Base-by-base conservation (phyloP, 2,113 vertebrate genomes). In the Brachypteracias leptosomus region DNA sequence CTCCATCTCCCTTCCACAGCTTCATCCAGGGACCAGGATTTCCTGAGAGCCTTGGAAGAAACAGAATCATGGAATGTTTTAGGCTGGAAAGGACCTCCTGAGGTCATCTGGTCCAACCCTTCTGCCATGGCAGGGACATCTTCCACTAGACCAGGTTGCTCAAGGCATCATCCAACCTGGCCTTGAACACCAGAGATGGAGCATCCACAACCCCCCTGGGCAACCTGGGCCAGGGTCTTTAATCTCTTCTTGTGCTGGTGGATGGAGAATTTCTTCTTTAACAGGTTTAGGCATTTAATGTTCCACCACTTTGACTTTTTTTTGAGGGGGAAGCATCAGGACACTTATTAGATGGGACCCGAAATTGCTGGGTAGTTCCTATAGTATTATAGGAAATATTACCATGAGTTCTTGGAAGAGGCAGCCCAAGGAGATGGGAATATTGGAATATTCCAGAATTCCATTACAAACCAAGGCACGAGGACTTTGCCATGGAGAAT, bases 391-490 rank as follows among this genome's bases (percentile, higher is more conserved):
- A n/a, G 79, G 67, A 80, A 66, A 54, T 49, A 28, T 7, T 19
- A 11, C 33, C 6, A 0, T 49, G 38, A n/a, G 4, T 13, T 40
- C 54, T 72, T 3, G 4, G 65, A 58, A 86, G 42, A 77, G 55
- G 52, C 58, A 85, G 19, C 5, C 16, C 31, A 67, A 67, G 65
- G 54, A 81, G 71, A 40, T 1, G 2, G 63, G 24, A 68, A 73
- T 31, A 6, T 31, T 68, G 61, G n/a, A 68, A 73, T 73, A 38
- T 63, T 85, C 70, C 61, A 35, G 46, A 46, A 84, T 10, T 62
- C 63, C 52, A 49, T 93, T 91, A 71, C 75, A 33, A 97, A 75
- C 66, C 70, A 17, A 79, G 70, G 73, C 89, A 93, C 24, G 29
- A 75, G 73, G 81, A 25, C 52, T 82, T 59, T 75, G 66, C 85